Base-by-base conservation (phyloP, 2,113 vertebrate species). In the Heloderma charlesbogerti region DNA sequence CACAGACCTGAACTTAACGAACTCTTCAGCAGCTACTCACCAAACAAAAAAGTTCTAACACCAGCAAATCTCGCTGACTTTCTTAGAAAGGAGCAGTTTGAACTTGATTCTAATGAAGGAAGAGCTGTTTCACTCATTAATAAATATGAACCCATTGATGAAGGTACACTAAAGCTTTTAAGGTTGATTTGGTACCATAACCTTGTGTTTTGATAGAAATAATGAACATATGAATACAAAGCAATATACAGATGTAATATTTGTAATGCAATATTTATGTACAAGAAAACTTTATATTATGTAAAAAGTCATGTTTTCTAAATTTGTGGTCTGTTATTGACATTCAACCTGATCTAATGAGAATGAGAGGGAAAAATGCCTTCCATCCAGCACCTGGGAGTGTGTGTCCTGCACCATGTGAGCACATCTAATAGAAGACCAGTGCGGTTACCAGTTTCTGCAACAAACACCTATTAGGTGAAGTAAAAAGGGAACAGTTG, bases 81-180 rank as follows among this genome's bases (percentile, higher is more conserved):
- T 94, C 96, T 98, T 27, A 74, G 0, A 69, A 96, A 92, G 93
- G 98, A 97, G 15, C 97, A 97, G 86, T 91, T 91, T 93, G 22
- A 82, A 75, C 0, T 89, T 37, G 66, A 94, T 4, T 85, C 10
- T 1, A 34, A 0, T 83, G 37, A 90, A 86, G 54, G 0, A 9
- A 77, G 18, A 78, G 94, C 90, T 66, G 91, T 48, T 29, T 94
- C 95, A 60, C 95, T 97, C 27, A 97, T 98, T 92, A 22, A 95
- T 31, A 97, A 95, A 92, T 95, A 97, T 66, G 98, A 98, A 31
- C 97, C 97, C 60, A 91, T 98, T 57, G 92, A 96, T 40, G 97
- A 97, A 97, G 96, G 97, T 97, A 97, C 37, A 85, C 43, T 37
- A 9, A 34, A 63, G 37, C 40, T 86, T n/a, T 85, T 86, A 80